phyloP scores from a whole-genome alignment of 2,797 vertebrate species.

The Pseudocheirus occidentalis region DNA sequence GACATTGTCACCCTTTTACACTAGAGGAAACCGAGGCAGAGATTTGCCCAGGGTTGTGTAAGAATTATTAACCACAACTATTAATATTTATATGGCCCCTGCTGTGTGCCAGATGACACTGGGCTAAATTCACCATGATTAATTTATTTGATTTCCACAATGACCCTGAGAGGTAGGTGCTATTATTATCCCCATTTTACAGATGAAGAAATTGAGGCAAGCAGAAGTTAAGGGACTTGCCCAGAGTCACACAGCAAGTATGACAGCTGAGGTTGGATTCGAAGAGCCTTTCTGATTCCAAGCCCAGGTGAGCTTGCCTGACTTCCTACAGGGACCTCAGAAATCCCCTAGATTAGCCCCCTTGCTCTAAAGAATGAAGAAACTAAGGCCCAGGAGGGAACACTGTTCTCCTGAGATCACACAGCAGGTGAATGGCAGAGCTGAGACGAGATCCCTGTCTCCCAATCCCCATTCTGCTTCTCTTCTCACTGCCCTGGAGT shows the following conservation, averaged over 20 bases:
- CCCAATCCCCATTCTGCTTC: neutral
- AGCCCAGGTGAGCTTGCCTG: neutral
- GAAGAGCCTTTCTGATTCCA: neutral
- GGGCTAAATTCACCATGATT: no score
- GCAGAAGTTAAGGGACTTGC: neutral
- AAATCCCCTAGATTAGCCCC: neutral
- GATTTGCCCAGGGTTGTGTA: neutral
- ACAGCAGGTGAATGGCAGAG: neutral
- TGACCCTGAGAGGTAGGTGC: neutral
- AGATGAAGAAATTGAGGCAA: neutral
- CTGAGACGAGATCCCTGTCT: neutral
- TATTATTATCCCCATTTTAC: neutral
- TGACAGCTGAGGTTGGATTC: neutral
- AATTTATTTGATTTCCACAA: neutral
- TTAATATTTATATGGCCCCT: no score
- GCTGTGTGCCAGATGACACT: no score
- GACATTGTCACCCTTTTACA: neutral
- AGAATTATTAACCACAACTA: no score
- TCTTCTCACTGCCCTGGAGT: neutral
- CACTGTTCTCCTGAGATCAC: neutral
- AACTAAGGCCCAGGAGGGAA: neutral
- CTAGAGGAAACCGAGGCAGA: neutral
- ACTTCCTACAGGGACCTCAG: neutral
- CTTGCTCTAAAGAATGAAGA: conserved; percentile 7
- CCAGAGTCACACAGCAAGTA: neutral